These are phyloP conservation scores for Aphodius granarius DNA, from an alignment of 2,888 invertebrate species.

Conservation along the genomic window DNA sequence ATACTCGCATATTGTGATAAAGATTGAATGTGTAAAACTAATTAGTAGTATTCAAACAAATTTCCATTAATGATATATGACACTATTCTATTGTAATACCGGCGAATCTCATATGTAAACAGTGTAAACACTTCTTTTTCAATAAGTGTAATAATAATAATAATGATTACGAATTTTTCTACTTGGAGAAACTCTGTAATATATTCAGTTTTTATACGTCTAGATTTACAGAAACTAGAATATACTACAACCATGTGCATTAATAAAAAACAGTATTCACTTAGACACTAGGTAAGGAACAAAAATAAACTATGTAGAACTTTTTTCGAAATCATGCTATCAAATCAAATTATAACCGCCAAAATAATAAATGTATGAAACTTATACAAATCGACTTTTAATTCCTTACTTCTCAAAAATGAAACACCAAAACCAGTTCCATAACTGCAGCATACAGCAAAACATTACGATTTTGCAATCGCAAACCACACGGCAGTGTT, in stretches of 20 bases:
- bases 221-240: neutral
- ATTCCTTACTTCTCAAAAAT: slow-evolving; percentile 34
- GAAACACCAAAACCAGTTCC: too few species aligned
- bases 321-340: neutral
- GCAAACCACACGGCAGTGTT: too few species aligned
- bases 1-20: slow-evolving; percentile 53
- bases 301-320: neutral
- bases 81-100: neutral
- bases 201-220: neutral
- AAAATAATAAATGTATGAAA: neutral
- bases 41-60: neutral
- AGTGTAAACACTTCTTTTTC: too few species aligned
- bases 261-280: neutral
- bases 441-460: too few species aligned
- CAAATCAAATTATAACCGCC: neutral
- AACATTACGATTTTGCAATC: too few species aligned
- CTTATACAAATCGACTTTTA: neutral
- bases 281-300: neutral
- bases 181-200: neutral
- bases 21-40: neutral
- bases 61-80: slow-evolving; percentile 36
- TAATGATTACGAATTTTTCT: neutral
- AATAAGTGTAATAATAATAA: neutral
- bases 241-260: neutral
- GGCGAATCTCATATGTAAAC: neutral